Base-by-base conservation (phyloP, 2,888 invertebrate species). In the Rhyacophila evoluta region DNA sequence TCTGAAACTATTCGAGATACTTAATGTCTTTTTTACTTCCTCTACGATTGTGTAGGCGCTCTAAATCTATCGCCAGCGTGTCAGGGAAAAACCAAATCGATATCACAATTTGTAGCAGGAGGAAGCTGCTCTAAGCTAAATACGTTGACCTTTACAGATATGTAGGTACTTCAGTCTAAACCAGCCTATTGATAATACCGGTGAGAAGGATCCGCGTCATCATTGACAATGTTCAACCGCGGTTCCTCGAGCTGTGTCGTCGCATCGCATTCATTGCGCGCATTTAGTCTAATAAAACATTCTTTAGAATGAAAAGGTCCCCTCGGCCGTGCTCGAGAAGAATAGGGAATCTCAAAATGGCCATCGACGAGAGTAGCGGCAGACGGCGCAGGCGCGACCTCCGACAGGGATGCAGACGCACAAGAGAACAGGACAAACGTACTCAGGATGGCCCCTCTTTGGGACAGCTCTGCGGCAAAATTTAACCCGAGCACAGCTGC, bases 401-500 rank as follows among this genome's bases (percentile, higher is more conserved):
- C 37, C 25, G 27, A 73, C 38, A 28, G 70, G 33, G 70, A 70
- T 33, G 70, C 70, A 72, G 72, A 36, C 39, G 68, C 77, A 73
- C 55, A 74, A 33, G 36, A 69, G 78, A 78, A 41, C 74, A 74
- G 41, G 78, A 78, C 73, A 55, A 33, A 33, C 39, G 36, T n/a
- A 28, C 69, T n/a, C 78, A 78, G 78, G 78, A 78, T 74, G 78
- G 78, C 73, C 74, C 78, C 78, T 78, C 78, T 74, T 78, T 72
- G 69, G 69, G 69, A 69, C 69, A 33, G 69, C 69, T 55, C 55
- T 69, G 69, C 69, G 69, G 69, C 69, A 33, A 69, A 69, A 41
- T 41, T 11, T 41, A 41, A 29, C 69, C 29, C 69, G 69, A 33
- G 28, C 29, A 33, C 69, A 33, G 33, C 55, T 55, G 55, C 55